Evolutionary conservation across 2,797 vertebrate genomes (phyloP).

Genomic region (Pangasius macronema): DNA sequence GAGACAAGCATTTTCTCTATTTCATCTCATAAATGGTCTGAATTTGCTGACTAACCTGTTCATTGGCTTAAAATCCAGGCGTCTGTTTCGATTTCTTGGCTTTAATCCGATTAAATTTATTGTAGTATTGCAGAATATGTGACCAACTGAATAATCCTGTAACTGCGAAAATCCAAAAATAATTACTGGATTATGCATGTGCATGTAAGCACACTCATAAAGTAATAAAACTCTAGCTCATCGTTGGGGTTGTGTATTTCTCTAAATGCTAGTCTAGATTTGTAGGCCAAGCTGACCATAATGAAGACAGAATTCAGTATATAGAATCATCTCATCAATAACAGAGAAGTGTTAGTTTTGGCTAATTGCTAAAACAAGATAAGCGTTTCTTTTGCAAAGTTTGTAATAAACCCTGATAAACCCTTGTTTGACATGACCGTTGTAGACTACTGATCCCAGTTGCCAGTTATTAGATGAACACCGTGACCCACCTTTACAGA

Average conservation of each 20-base stretch:
- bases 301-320: not conserved
- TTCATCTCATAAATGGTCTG: not conserved
- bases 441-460: not conserved
- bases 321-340: not conserved
- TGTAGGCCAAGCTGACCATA: not conserved
- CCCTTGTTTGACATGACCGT: not conserved
- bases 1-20: not conserved
- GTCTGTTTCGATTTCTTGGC: not conserved
- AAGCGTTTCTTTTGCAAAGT: not conserved
- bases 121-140: not conserved
- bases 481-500: slow-evolving; percentile 24
- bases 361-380: not conserved
- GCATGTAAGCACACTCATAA: not conserved
- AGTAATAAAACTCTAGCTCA: not conserved
- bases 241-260: not conserved
- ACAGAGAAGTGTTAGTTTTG: not conserved
- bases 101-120: slow-evolving; percentile 2
- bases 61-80: not conserved
- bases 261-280: not conserved
- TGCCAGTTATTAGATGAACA: not conserved
- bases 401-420: not conserved
- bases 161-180: not conserved
- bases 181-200: not conserved
- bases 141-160: not conserved
- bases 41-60: not conserved